Evolutionary conservation across 2,888 invertebrate species (phyloP), one percentile per base, ranked within the genome.

Genomic region (Melanchra persicariae): DNA sequence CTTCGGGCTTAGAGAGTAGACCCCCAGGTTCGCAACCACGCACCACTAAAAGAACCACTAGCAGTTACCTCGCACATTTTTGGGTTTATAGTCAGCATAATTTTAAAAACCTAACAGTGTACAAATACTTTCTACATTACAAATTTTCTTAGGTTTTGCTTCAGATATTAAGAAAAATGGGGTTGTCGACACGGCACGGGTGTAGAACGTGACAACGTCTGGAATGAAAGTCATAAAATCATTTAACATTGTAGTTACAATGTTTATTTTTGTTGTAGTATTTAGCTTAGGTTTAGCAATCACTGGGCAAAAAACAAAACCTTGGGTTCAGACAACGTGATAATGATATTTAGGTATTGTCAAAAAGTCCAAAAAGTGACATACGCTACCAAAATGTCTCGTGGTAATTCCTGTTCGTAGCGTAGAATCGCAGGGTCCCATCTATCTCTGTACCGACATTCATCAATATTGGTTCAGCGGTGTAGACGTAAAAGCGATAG

Each of bases 101-200:
- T 47, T 67, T 45, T 19, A 19, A 60, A 64, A 59, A 40, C 17
- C 49, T 54, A 40, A 51, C 15, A 24, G 24, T 34, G 19, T 43
- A 19, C 40, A 34, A 57, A 72, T 59, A 59, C 24, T 47, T 57
- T 68, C 24, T 26, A 68, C 37, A n/a, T n/a, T 9, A 34, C 12
- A 47, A 47, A 47, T 43, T 55, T 49, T 26, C 40, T 49, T 15
- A 12, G 34, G 43, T 49, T 57, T 69, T 40, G 34, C 49, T 69
- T 51, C 19, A 12, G 34, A 17, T 51, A 77, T 73, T 77, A 69
- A 73, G 77, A 72, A 43, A 75, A 47, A 75, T 72, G 67, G 34
- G 73, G 17, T 51, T 77, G 55, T 77, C 57, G 69, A 51, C 72
- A 12, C 55, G 2, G 54, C n/a, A 12, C 54, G 43, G 55, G 55